Percentiles rank a stretch among this genome's conserved stretches.
Conservation (phyloP, 2,113 vertebrate genomes). For the Chroicocephalus ridibundus region DNA sequence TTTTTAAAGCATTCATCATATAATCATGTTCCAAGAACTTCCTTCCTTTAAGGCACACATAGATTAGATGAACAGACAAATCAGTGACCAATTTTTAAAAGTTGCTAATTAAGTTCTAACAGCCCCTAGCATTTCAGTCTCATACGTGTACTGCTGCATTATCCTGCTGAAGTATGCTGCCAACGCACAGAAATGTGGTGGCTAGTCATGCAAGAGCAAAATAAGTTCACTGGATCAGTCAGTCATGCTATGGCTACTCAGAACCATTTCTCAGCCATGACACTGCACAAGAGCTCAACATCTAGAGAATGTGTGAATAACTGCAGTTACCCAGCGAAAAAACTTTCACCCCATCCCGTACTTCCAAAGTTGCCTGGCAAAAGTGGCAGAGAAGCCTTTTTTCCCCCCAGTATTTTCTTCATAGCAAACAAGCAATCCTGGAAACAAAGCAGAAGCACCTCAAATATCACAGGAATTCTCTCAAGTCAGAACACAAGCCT, state of each 20-base stretch:
- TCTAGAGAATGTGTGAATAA: neutral
- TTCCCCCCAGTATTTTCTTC: neutral
- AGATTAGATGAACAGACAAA: neutral
- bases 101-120: neutral
- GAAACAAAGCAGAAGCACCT: neutral
- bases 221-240: neutral
- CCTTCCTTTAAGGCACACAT: neutral
- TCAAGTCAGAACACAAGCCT: neutral
- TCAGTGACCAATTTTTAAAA: neutral
- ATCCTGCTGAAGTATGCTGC: neutral
- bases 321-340: neutral
- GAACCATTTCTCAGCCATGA: neutral
- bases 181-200: neutral
- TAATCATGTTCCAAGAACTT: neutral
- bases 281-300: neutral
- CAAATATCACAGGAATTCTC: neutral
- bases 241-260: neutral
- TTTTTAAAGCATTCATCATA: neutral
- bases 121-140: neutral
- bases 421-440: neutral
- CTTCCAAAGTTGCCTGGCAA: neutral
- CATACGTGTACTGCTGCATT: fast-evolving
- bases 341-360: neutral
- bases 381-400: neutral
- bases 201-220: neutral